Evolutionary conservation across 1,140 invertebrate genomes (phyloP), one percentile per base, ranked within the genome.

Genomic region (Bombus cullumanus): DNA sequence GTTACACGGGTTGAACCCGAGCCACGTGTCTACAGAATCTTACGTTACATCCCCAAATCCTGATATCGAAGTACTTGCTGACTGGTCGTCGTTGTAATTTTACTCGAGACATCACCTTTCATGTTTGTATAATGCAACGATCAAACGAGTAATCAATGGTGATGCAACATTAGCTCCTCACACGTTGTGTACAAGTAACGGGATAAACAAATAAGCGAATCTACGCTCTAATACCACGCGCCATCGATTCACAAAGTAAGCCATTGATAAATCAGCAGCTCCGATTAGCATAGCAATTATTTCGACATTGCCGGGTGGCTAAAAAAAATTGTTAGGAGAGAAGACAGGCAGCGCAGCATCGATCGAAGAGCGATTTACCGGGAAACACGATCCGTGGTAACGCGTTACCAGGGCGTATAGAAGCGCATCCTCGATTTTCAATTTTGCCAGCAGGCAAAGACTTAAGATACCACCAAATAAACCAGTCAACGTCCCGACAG

Each of bases 391-490:
- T 80, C 66, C 76, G 53, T 1, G 83, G 53, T 37, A 59, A 81
- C 37, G 47, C 43, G 85, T 75, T 59, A 74, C 72, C 80, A 22
- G 31, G 78, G n/a, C 39, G 59, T 64, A 25, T 39, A 43, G 15
- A 75, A 47, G 72, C 25, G 47, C 47, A 82, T 86, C 79, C 80
- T 86, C 80, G 85, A 86, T 82, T 82, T 86, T 83, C 73, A 86
- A 81, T 86, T 86, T 76, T 13, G 80, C 80, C 80, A 71, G 41
- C 73, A 71, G 80, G 66, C 85, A 77, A 37, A 64, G 80, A 71
- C 57, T 85, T 64, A 77, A 84, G 76, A 87, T 87, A 78, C 86
- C 86, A 84, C 81, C 75, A 71, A 87, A 87, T 86, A 88, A 88
- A 88, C 78, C 80, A 88, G 87, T 83, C 80, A 81, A 72, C 81